Evolutionary conservation across 2,113 vertebrate genomes (phyloP), one percentile per base, ranked within the genome.

Genomic region (Marcusenius ussheri): DNA sequence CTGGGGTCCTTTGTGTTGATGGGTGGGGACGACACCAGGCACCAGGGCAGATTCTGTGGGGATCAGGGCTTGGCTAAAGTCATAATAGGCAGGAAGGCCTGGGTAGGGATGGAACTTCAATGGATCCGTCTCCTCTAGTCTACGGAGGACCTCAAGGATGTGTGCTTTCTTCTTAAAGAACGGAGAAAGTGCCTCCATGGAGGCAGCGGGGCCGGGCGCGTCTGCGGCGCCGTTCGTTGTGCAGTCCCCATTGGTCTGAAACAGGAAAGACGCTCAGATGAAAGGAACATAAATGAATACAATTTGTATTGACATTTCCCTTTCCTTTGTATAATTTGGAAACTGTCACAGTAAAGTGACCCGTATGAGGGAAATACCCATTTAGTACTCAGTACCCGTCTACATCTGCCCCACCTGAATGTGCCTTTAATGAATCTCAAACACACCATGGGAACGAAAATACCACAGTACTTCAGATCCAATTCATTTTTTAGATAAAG

Each of bases 131-230:
- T 96, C 96, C 91, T 97, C 96, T 91, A 97, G 92, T 89, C 95
- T 96, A 86, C 95, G 94, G 51, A 97, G 94, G 87, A 96, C 96
- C 93, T 97, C 96, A 92, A 97, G 92, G 91, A 97, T 97, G 91
- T 96, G 96, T 13, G 96, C 96, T 92, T 97, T 97, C 93, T 97
- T 96, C 90, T 95, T 96, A 92, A 97, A 96, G 90, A 97, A 97
- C 0, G 96, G 96, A 47, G 96, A 97, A 5, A 97, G 94, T 27
- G 96, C 96, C 4, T 96, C 96, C 92, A 97, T 87, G 0, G 94
- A 91, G 0, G 45, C 92, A 49, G 0, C 88, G 89, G 3, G 93
- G 0, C 91, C 90, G 0, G 91, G 93, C 19, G 95, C 90, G 24
- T 95, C 94, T 1, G 93, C 92, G 80, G 93, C 92, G 88, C 95